These are phyloP conservation scores for Mycalesis mineus DNA, from an alignment of 2,888 invertebrate species.

Conservation along the genomic window DNA sequence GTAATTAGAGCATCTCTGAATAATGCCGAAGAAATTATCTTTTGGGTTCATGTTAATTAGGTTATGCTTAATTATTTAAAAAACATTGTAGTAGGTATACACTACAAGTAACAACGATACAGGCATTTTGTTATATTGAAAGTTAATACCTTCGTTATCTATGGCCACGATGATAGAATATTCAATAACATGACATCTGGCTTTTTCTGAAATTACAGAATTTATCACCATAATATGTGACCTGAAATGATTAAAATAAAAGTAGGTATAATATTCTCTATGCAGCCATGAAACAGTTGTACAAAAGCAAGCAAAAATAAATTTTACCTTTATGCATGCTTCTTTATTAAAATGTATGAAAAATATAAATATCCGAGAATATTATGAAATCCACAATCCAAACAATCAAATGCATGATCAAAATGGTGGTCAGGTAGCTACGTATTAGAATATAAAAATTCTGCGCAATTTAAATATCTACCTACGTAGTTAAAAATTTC, in stretches of 20 bases:
- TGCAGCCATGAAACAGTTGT: background rate
- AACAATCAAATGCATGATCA: constrained; percentile 6
- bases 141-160: constrained; percentile 7
- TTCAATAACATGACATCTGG: background rate
- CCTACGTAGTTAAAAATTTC: background rate
- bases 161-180: background rate
- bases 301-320: background rate
- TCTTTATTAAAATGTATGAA: too few species aligned
- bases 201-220: background rate
- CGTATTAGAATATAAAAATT: constrained; percentile 25
- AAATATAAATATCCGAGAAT: too few species aligned
- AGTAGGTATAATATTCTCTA: too few species aligned
- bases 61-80: background rate
- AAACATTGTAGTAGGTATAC: too few species aligned
- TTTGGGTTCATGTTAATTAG: background rate
- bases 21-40: too few species aligned
- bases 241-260: too few species aligned
- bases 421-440: constrained; percentile 26
- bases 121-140: constrained; percentile 5
- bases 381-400: too few species aligned
- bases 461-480: constrained; percentile 19
- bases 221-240: background rate
- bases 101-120: too few species aligned
- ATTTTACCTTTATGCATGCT: too few species aligned
- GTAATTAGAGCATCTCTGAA: too few species aligned